Base-by-base conservation (phyloP, 30 jellyfish, hydroid and myxozoan genomes). In the Rhopilema esculentum region DNA sequence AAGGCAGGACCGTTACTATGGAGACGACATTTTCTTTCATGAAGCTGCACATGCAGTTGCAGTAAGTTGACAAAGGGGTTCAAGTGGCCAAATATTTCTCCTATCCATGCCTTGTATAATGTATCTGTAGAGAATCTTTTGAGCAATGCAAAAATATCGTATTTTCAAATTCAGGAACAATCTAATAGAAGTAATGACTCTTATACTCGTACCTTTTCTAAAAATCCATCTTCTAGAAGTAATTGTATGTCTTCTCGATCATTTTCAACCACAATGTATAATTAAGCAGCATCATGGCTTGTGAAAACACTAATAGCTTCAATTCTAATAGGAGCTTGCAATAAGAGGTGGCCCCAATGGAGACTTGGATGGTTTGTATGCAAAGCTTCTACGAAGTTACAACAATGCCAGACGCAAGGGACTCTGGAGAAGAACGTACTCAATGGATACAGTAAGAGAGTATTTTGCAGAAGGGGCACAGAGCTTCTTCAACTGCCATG, bases 11-110 rank as follows among this genome's bases (percentile, higher is more conserved):
- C 97, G 97, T 40, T 89, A 89, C 68, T 80, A 80, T 71, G 97
- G 97, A 18, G 97, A 89, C 53, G 97, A 89, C 51, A 89, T 89
- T 22, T 89, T 79, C 77, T 89, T 89, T 51, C 97, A 89, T 62
- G 97, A 89, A 69, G 75, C 97, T 72, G 91, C 92, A 6, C 97
- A 89, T 73, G 92, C 88, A 25, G 97, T 89, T 40, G 97, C 97
- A 21, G 97, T 89, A 80, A 80, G 97, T 79, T n/a, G 50, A 0
- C 1, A 16, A 49, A 12, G 27, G 4, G 16, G 48, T 28, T 4
- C 1, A 18, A 1, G 57, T 12, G n/a, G n/a, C n/a, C n/a, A n/a
- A n/a, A n/a, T n/a, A n/a, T n/a, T n/a, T n/a, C n/a, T n/a, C n/a
- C n/a, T n/a, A n/a, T n/a, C n/a, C n/a, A n/a, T n/a, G n/a, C n/a